These are phyloP conservation scores for Anguilla megastoma DNA, from an alignment of 2,797 vertebrate genomes.

Conservation along the genomic window DNA sequence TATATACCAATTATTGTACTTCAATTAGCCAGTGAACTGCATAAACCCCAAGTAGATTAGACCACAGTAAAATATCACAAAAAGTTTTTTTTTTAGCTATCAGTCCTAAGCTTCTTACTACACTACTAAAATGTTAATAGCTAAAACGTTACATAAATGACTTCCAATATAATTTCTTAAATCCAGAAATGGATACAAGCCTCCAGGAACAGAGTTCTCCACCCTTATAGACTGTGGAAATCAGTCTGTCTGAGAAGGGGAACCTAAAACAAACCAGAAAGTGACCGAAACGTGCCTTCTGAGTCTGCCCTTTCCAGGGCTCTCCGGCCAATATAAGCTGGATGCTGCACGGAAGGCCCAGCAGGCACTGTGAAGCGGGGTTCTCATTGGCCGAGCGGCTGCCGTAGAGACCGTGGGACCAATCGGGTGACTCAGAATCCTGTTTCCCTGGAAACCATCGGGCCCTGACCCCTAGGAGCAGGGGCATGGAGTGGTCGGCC, in stretches of 20 bases:
- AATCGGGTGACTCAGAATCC: constrained; percentile 31
- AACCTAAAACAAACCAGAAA: not conserved
- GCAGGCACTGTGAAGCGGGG: constrained; percentile 70
- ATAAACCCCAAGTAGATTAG: too few species aligned
- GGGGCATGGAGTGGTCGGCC: constrained; percentile 82
- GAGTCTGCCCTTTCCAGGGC: constrained; percentile 84
- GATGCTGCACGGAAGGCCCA: constrained; percentile 79
- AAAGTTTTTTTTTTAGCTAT: too few species aligned
- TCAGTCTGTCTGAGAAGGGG: not conserved
- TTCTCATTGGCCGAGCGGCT: constrained; percentile 58
- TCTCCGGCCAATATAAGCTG: constrained; percentile 82
- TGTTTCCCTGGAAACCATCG: constrained; percentile 79
- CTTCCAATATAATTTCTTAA: too few species aligned
- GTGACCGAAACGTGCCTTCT: constrained; percentile 72
- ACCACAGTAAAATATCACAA: too few species aligned
- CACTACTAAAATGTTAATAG: too few species aligned
- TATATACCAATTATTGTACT: too few species aligned
- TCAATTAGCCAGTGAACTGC: too few species aligned
- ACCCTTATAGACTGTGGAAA: not conserved
- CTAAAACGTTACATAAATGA: too few species aligned
- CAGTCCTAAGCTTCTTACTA: too few species aligned
- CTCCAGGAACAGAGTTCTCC: too few species aligned
- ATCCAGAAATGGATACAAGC: too few species aligned
- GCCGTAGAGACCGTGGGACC: constrained; percentile 65
- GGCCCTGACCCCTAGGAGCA: constrained; percentile 81